Percentiles rank a stretch among this genome's conserved stretches.
Conservation (phyloP, 2,888 invertebrate species). For the Allophyes oxyacanthae region DNA sequence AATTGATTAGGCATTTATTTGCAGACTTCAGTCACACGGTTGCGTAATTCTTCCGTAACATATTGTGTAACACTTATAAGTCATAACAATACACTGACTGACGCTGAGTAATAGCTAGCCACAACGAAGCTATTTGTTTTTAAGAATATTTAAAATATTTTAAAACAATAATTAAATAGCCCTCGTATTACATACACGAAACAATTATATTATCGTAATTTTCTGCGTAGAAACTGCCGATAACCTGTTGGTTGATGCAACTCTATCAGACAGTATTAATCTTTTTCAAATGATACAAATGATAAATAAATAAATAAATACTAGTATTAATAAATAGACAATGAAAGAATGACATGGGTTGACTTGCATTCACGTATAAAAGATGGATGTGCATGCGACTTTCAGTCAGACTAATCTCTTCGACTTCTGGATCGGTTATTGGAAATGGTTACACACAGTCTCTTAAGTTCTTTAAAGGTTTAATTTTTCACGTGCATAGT, state of each 20-base stretch:
- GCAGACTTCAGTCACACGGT: slow-evolving; percentile 40
- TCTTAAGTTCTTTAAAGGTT: too few species aligned
- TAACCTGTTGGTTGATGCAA: slow-evolving; percentile 28
- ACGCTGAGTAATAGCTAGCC: slow-evolving; percentile 33
- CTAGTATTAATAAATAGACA: too few species aligned
- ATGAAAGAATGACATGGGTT: too few species aligned
- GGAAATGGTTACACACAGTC: too few species aligned
- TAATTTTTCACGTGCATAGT: too few species aligned
- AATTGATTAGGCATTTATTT: slow-evolving; percentile 38
- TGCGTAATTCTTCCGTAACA: slow-evolving; percentile 33
- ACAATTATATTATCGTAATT: slow-evolving; percentile 25
- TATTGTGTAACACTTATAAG: slow-evolving; percentile 47
- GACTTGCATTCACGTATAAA: too few species aligned
- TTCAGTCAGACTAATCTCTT: too few species aligned
- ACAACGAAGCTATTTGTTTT: slow-evolving; percentile 27
- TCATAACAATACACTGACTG: slow-evolving; percentile 35
- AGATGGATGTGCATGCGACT: too few species aligned
- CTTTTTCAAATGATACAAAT: slow-evolving; percentile 13
- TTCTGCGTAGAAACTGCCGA: slow-evolving; percentile 38
- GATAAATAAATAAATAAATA: slow-evolving; percentile 7
- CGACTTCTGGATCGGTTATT: too few species aligned
- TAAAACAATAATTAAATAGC: slow-evolving; percentile 35
- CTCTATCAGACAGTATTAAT: slow-evolving; percentile 25
- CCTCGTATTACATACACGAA: slow-evolving; percentile 26
- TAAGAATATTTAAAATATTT: too few species aligned